Conservation (phyloP, 1,140 invertebrate species). For the Araneus ventricosus region DNA sequence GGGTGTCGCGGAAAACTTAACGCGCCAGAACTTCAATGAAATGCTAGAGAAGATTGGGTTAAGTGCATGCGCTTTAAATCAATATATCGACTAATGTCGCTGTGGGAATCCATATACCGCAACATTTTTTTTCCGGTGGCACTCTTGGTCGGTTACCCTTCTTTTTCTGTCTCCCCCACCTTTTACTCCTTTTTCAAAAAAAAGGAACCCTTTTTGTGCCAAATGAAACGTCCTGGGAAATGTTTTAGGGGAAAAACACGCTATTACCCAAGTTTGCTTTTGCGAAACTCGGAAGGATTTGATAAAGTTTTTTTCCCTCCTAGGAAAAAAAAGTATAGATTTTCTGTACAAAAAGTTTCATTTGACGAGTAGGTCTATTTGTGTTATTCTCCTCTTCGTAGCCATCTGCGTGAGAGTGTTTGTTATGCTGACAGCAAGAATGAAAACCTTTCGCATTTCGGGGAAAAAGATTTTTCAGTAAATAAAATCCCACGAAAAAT, state of each 20-base stretch:
- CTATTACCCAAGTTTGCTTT: conserved; percentile 51
- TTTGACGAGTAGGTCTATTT: conserved; percentile 50
- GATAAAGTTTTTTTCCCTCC: conserved; percentile 41
- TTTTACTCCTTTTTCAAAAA: not conserved
- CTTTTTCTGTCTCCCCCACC: not conserved
- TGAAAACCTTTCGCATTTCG: conserved; percentile 36
- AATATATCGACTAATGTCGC: conserved; percentile 66
- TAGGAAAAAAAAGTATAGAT: conserved; percentile 30
- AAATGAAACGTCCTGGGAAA: conserved; percentile 61
- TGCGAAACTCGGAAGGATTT: conserved; percentile 44
- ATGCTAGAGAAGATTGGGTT: conserved; percentile 41
- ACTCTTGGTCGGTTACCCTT: conserved; percentile 35
- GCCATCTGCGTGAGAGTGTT: conserved; percentile 30
- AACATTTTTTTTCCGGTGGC: conserved; percentile 30
- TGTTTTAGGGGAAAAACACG: conserved; percentile 56
- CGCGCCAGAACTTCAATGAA: conserved; percentile 42
- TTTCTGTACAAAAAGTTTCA: conserved; percentile 51
- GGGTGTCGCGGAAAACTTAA: conserved; percentile 20
- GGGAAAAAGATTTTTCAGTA: not conserved
- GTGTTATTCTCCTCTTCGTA: conserved; percentile 2
- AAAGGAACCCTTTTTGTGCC: conserved; percentile 24
- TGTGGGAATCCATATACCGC: conserved; percentile 22
- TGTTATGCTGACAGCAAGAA: conserved; percentile 36
- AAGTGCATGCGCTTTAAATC: conserved; percentile 68
- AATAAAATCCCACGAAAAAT: conserved; percentile 5